Evolutionary conservation across 23 tunicate genomes (phyloP), one percentile per base, ranked within the genome.

Genomic region (Botrylloides violaceus): DNA sequence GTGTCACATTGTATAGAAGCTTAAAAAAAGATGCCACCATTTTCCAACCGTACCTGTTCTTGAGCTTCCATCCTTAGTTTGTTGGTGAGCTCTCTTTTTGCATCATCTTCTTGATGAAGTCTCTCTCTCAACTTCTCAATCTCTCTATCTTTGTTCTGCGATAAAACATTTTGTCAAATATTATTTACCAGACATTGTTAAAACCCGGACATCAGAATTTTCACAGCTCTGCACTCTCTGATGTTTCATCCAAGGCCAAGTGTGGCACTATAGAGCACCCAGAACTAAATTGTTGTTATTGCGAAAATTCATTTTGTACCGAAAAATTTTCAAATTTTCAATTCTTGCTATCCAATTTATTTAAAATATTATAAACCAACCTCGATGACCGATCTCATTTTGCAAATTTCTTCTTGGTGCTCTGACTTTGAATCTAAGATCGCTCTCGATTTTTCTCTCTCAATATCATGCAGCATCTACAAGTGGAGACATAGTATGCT

Each of bases 141-240:
- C 2, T 68, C 74, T 26, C 18, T 68, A 19, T 68, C 58, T 43
- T 68, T 68, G n/a, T 68, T 68, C 74, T 68, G 74, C n/a, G n/a
- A n/a, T n/a, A n/a, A n/a, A n/a, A n/a, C n/a, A n/a, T n/a, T n/a
- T n/a, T n/a, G n/a, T n/a, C n/a, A n/a, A n/a, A n/a, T n/a, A n/a
- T n/a, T n/a, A n/a, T n/a, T n/a, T n/a, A n/a, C n/a, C n/a, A n/a
- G n/a, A n/a, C n/a, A n/a, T n/a, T n/a, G n/a, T n/a, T n/a, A n/a
- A n/a, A n/a, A n/a, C n/a, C n/a, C n/a, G n/a, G n/a, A n/a, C n/a
- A n/a, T n/a, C n/a, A n/a, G n/a, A n/a, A n/a, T n/a, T n/a, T n/a
- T n/a, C n/a, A n/a, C n/a, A n/a, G n/a, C n/a, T n/a, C n/a, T n/a
- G n/a, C n/a, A n/a, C n/a, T n/a, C n/a, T n/a, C n/a, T n/a, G n/a